Percentiles rank a stretch among this genome's conserved stretches.
phyloP scores from a whole-genome alignment of 2,888 invertebrate genomes.

The Tetramorium bicarinatum region DNA sequence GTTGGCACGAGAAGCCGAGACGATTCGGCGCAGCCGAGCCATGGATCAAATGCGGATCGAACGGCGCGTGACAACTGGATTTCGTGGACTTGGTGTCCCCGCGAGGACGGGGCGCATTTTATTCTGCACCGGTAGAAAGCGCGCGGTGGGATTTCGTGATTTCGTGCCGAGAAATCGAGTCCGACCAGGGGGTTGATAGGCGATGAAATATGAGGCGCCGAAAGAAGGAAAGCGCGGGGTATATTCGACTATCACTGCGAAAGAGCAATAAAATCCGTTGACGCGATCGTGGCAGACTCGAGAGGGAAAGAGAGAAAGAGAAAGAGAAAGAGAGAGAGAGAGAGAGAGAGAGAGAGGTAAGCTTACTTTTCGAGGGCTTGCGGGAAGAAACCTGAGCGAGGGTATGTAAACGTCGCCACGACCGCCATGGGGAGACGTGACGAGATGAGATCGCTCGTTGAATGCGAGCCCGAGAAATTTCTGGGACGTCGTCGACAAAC shows the following conservation, averaged over 20 bases:
- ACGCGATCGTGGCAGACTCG: constrained; percentile 27
- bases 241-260: constrained; percentile 54
- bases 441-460: constrained; percentile 37
- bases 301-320: constrained; percentile 38
- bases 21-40: constrained; percentile 25
- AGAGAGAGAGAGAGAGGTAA: not conserved
- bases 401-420: constrained; percentile 28
- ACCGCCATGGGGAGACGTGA: constrained; percentile 22
- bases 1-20: constrained; percentile 29
- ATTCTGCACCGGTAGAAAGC: constrained; percentile 53
- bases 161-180: constrained; percentile 55
- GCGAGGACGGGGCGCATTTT: constrained; percentile 60
- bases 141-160: constrained; percentile 61
- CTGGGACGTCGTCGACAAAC: constrained; percentile 13
- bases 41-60: constrained; percentile 69
- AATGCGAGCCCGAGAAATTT: constrained; percentile 33
- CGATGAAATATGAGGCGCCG: constrained; percentile 72
- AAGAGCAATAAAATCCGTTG: constrained; percentile 73
- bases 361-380: constrained; percentile 46
- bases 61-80: constrained; percentile 69
- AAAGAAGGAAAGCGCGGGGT: constrained; percentile 21
- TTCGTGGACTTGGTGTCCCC: constrained; percentile 62
- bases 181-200: constrained; percentile 63
- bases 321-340: not conserved
- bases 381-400: constrained; percentile 17